Evolutionary conservation across 2,888 invertebrate species (phyloP), one percentile per base, ranked within the genome.

Genomic region (Lypha dubia): DNA sequence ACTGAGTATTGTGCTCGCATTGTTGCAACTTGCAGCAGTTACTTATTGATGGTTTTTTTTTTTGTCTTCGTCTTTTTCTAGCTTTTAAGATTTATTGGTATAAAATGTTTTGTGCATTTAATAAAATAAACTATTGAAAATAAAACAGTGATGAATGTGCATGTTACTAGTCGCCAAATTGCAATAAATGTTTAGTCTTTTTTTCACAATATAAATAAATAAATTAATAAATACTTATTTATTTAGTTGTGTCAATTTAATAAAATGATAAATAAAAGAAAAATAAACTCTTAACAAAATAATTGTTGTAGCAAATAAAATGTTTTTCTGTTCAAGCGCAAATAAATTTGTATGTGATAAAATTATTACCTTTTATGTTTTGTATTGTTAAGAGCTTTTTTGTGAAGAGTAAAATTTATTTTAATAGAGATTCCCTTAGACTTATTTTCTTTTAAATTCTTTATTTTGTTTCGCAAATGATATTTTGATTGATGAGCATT

Each of bases 141-240:
- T 13, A 62, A 70, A 84, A 84, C 77, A 73, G 60, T 84, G 84
- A 84, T 84, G 84, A 80, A 84, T 84, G 84, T 80, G 71, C 76
- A 44, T 80, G 76, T 82, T 76, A 58, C 63, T 68, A 53, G 76
- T 84, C 84, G 68, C 80, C 80, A 84, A 80, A 73, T 80, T 73
- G 60, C 84, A 84, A 84, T 84, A 80, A 80, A 84, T 76, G 60
- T 77, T 63, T 63, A 63, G 60, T 62, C 38, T 8, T 75, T 56
- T 53, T 38, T 8, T 75, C 35, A 15, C 60, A 51, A 77, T 67
- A 63, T n/a, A 28, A 49, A 49, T 76, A 35, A 15, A 35, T 28
- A 77, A 76, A 44, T 46, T 63, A 28, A 79, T 79, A 70, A 63
- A 71, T 63, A 79, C 46, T 46, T 70, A 51, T 70, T 70, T 70